These are phyloP conservation scores for Limanda limanda DNA, from an alignment of 2,113 vertebrate genomes.

Conservation along the genomic window DNA sequence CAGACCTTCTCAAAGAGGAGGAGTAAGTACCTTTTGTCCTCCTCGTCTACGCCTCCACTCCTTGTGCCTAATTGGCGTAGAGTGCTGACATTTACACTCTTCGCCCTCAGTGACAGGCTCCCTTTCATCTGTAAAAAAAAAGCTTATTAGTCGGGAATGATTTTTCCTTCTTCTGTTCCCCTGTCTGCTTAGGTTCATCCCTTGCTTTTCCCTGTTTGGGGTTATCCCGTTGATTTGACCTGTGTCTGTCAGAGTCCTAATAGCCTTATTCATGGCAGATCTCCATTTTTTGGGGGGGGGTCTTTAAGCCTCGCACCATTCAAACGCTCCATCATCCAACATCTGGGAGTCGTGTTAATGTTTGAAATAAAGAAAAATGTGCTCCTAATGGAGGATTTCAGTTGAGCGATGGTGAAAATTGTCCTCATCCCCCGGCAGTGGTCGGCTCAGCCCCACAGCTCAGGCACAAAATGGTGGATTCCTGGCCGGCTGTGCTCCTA, in stretches of 20 bases:
- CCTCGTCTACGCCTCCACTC: constrained; percentile 37
- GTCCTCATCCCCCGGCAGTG: constrained; percentile 8
- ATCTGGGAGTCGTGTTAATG: constrained; percentile 1
- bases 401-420: constrained; percentile 5
- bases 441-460: constrained; percentile 26
- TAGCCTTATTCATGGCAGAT: neutral
- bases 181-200: constrained; percentile 12
- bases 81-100: constrained; percentile 72
- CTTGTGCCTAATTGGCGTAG: constrained; percentile 70
- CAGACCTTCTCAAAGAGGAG: constrained; percentile 43
- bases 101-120: constrained; percentile 55
- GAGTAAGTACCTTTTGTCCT: constrained; percentile 59
- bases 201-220: constrained; percentile 23
- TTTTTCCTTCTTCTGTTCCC: constrained; percentile 17
- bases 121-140: constrained; percentile 18
- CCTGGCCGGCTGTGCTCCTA: constrained; percentile 14
- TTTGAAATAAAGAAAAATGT: constrained; percentile 7
- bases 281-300: neutral
- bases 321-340: neutral
- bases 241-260: constrained; percentile 1
- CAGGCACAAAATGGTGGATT: constrained; percentile 54
- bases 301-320: neutral
- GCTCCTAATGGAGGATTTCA: constrained; percentile 3
- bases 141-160: constrained; percentile 68
- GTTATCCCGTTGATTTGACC: constrained; percentile 23